phyloP scores from a whole-genome alignment of 2,888 invertebrate species.

The Saturnia japonica region DNA sequence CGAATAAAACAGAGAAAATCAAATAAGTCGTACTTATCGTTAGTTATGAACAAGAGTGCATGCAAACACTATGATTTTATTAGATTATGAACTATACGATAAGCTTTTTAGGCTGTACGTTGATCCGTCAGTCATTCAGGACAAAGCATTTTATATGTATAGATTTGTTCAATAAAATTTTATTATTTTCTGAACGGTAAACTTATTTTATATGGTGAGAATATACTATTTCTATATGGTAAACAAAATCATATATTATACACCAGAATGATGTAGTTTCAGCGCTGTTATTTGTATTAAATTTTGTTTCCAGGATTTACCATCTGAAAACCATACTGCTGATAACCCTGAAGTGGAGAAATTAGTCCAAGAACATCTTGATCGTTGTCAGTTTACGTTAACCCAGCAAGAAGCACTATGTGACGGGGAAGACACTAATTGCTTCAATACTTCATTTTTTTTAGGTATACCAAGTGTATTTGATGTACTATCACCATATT shows the following conservation, averaged over 20 bases:
- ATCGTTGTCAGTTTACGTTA: conserved; percentile 66
- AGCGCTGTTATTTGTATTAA: not conserved
- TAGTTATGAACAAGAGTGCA: no score
- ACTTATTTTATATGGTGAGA: not conserved
- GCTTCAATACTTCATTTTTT: conserved; percentile 43
- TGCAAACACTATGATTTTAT: no score
- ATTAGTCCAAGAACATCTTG: conserved; percentile 56
- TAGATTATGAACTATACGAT: no score
- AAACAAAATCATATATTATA: not conserved
- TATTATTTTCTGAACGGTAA: no score
- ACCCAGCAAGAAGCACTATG: conserved; percentile 72
- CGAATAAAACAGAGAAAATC: no score
- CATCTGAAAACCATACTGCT: conserved; percentile 52
- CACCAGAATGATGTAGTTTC: not conserved
- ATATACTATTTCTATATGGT: not conserved
- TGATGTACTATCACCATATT: no score
- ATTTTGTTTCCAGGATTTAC: conserved; percentile 42
- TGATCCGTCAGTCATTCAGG: no score
- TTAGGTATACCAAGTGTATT: no score
- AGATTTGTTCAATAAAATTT: no score
- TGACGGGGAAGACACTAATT: conserved; percentile 61
- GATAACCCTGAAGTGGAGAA: conserved; percentile 58
- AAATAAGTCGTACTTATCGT: no score
- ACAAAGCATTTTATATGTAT: no score
- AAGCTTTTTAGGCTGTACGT: no score